These are phyloP conservation scores for Pilophorus perplexus DNA, from an alignment of 2,888 invertebrate genomes.

Conservation along the genomic window DNA sequence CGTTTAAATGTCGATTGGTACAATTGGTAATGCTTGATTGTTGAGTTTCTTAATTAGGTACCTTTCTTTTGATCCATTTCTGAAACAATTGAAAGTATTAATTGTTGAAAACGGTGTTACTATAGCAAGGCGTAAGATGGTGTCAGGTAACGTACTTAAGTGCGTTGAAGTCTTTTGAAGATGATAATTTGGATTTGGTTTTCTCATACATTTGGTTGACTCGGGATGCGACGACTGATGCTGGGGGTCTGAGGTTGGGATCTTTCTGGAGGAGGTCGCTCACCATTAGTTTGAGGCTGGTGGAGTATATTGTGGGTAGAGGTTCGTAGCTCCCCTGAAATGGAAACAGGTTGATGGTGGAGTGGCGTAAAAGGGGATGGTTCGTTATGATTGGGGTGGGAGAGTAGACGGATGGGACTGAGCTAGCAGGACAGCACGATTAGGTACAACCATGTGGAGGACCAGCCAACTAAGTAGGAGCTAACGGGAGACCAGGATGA, in stretches of 20 bases:
- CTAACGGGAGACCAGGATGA: too few relatives aligned
- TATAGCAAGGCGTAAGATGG: neutral
- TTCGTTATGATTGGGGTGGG: too few relatives aligned
- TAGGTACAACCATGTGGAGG: too few relatives aligned
- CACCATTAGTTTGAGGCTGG: slow-evolving; percentile 62
- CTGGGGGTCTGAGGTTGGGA: slow-evolving; percentile 62
- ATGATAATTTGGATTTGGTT: slow-evolving; percentile 12
- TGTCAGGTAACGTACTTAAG: slow-evolving; percentile 3
- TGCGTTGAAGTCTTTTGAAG: slow-evolving; percentile 17
- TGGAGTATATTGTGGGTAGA: slow-evolving; percentile 64
- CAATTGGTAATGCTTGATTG: neutral
- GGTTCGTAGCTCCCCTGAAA: slow-evolving; percentile 65
- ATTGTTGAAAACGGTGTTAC: neutral
- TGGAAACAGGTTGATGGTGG: too few relatives aligned
- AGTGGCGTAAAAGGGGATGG: too few relatives aligned
- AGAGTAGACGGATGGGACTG: too few relatives aligned
- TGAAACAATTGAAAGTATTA: slow-evolving; percentile 3
- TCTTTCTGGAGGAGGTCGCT: slow-evolving; percentile 63
- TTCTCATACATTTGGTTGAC: slow-evolving; percentile 41
- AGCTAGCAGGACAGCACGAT: too few relatives aligned
- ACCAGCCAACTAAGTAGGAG: too few relatives aligned
- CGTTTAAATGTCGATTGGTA: neutral
- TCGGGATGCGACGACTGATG: slow-evolving; percentile 54
- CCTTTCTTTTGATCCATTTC: slow-evolving; percentile 22
- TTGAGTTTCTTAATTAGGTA: too few relatives aligned